Base-by-base conservation (phyloP, 2,888 invertebrate species). In the Drosophila tanythrix region DNA sequence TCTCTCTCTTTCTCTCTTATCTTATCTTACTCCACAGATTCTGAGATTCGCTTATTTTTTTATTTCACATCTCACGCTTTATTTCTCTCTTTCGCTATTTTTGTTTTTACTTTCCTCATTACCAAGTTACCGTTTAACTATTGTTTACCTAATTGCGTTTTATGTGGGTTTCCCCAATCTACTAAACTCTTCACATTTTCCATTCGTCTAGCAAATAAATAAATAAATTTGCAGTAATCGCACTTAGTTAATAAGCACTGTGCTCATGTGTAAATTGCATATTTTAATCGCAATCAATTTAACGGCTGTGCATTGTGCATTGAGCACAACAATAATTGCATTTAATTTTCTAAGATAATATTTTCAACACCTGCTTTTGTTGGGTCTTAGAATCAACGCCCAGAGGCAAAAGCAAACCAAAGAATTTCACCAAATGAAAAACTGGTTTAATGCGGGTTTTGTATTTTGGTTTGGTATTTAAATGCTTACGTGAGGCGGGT, bases 381-480 rank as follows among this genome's bases (percentile, higher is more conserved):
- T 38, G 69, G 29, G 40, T 55, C 57, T 70, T 43, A 71, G 51
- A 72, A 52, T 33, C 25, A 43, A 74, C 80, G 74, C 74, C 81
- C 70, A 72, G 48, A 8, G 40, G 25, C 46, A 46, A 25, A 3
- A 25, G 46, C 25, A 3, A 46, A 15, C 1, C 21, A 46, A 25
- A 15, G 80, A 87, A 87, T 80, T 87, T 84, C 71, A 70, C 88
- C 81, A 75, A 84, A 79, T 74, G 76, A 81, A 76, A 84, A 84
- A 87, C 84, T 78, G 81, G 84, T 82, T 82, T 74, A 40, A 25
- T 36, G 51, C 58, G 25, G 35, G 21, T 67, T 71, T 62, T 43
- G 25, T 77, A 27, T 36, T 29, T 56, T n/a, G 62, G 62, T 51
- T 70, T 65, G 62, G 62, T 63, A 67, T 84, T 80, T 82, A 68